Evolutionary conservation across 2,113 vertebrate genomes (phyloP), one percentile per base, ranked within the genome.

Genomic region (Phasianus colchicus): DNA sequence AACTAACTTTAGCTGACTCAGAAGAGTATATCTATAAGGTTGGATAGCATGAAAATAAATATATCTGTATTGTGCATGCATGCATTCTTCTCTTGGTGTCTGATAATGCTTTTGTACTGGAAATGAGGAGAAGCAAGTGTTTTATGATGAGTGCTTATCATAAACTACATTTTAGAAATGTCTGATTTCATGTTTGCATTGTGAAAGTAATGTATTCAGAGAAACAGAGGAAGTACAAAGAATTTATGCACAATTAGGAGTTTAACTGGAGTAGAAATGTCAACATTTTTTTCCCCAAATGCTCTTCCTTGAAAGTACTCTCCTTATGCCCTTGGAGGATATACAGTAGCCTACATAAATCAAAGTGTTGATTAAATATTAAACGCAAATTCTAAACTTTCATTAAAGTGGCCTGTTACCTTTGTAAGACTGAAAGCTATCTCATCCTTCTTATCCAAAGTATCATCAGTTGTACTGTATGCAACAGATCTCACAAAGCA

Each of bases 281-380:
- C 88, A 96, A 94, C 86, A 93, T 92, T 88, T 96, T 95, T 95
- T 78, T 95, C 78, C 79, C 66, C 57, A 88, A 86, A 88, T 92
- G 66, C 57, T 88, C 14, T 75, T 94, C 54, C 1, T 2, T 81
- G 57, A 86, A 97, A 93, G 63, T 65, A 52, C 18, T 88, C 42
- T 85, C 25, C 9, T 69, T 19, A 60, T 83, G 92, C 50, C 27
- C 40, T 93, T 84, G 65, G 81, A 83, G 71, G 43, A 66, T 73
- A 75, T 93, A 67, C 19, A 77, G 61, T 94, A 88, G 61, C 73
- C 75, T 95, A 73, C 48, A 72, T 93, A 94, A 95, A 92, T 93
- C 94, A 94, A 94, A 96, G 86, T 79, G 83, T 89, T 91, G 76
- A 89, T 94, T 78, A 95, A 96, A 96, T 96, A 92, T 95, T 95